Evolutionary conservation across 1,140 invertebrate species (phyloP), one percentile per base, ranked within the genome.

Genomic region (Teleopsis dalmanni): DNA sequence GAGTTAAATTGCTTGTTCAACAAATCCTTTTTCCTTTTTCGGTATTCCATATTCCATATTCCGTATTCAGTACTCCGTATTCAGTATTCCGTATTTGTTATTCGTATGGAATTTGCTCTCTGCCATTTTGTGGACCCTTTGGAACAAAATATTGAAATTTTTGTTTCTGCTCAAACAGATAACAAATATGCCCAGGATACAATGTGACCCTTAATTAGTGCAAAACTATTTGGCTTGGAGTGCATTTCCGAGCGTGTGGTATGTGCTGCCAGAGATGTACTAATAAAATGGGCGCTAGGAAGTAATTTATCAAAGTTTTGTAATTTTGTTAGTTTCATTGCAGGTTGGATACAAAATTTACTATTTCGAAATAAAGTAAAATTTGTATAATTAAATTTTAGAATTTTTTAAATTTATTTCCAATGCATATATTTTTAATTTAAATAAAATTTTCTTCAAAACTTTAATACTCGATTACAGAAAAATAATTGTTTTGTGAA

Each of bases 251-350:
- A 18, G 11, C 26, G 29, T 29, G 7, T 40, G 9, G 27, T 29
- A 18, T 16, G n/a, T 16, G 35, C 16, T 4, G 16, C 3, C 13
- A 4, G 5, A 23, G 40, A 7, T 4, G 22, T 41, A 53, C 54
- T 54, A 62, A 58, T 65, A 65, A 65, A 65, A 55, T 57, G 62
- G 47, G 47, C 56, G 50, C 59, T 58, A 62, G 62, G 62, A 65
- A 65, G 57, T 60, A 61, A 65, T 65, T 65, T 65, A 65, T 65
- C 62, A 65, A 65, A 62, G 62, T 65, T 62, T 65, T 65, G 62
- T 62, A 61, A 57, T 59, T 65, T 65, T 62, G 62, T 65, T 65
- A 59, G 65, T 58, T 59, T 65, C 57, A 57, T 51, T 54, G 56
- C 14, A 29, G 29, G n/a, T n/a, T n/a, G n/a, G n/a, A n/a, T n/a